Conservation (phyloP, 1,140 invertebrate species). For the Thaumatotibia leucotreta region DNA sequence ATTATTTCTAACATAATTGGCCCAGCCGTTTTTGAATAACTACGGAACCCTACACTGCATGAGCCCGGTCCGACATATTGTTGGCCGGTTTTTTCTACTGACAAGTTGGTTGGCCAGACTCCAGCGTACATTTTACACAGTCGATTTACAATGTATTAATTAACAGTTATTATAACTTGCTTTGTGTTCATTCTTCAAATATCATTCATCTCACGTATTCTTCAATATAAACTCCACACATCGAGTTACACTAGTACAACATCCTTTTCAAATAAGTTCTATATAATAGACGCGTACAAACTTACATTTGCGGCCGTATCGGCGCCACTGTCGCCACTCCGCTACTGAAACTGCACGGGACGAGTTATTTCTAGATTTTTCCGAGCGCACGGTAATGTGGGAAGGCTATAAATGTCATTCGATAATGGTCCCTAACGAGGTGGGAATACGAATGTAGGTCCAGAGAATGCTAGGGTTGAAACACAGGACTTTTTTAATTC, state of each 20-base stretch:
- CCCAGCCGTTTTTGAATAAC: too few relatives aligned
- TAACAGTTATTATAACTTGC: too few relatives aligned
- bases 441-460: background rate
- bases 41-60: too few relatives aligned
- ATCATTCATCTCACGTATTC: background rate
- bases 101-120: too few relatives aligned
- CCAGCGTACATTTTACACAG: too few relatives aligned
- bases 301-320: background rate
- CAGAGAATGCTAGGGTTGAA: background rate
- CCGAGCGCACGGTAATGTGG: background rate
- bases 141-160: too few relatives aligned
- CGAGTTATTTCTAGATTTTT: background rate
- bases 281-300: background rate
- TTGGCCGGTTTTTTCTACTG: too few relatives aligned
- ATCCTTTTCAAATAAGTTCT: background rate
- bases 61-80: too few relatives aligned
- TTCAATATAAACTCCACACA: background rate
- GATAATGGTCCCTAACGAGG: slow-evolving; percentile 9
- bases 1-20: too few relatives aligned
- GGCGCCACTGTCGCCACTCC: background rate
- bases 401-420: background rate
- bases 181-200: background rate
- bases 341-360: background rate
- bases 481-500: background rate
- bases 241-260: background rate